Evolutionary conservation across 2,113 vertebrate genomes (phyloP).

Genomic region (Shinisaurus crocodilurus): DNA sequence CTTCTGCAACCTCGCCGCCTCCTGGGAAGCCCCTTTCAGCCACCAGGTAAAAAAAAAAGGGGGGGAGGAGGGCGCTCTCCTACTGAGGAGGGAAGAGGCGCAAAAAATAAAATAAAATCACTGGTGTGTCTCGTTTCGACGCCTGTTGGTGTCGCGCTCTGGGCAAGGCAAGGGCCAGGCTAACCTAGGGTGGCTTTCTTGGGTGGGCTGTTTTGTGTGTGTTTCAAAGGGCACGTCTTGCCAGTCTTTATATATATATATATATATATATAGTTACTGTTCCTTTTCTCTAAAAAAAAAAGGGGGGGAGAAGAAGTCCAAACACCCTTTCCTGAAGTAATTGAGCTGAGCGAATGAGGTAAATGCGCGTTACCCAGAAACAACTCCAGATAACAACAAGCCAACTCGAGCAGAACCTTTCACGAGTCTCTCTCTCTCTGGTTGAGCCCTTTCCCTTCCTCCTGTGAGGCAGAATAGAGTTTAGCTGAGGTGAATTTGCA

Average conservation of each 20-base stretch:
- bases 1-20: slow-evolving; percentile 92
- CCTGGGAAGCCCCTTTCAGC: slow-evolving; percentile 91
- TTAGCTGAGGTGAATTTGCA: not conserved
- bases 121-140: not conserved
- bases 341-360: not conserved
- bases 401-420: slow-evolving; percentile 71
- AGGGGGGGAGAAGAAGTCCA: not conserved
- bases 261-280: too few relatives aligned
- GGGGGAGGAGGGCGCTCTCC: not conserved
- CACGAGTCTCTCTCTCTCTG: slow-evolving; percentile 39
- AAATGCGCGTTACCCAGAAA: slow-evolving; percentile 42
- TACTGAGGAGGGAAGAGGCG: not conserved
- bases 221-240: not conserved
- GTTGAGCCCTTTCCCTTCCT: slow-evolving; percentile 28
- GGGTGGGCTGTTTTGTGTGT: not conserved
- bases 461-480: not conserved
- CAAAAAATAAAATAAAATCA: not conserved
- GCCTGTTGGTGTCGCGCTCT: not conserved
- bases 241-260: too few relatives aligned
- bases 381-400: slow-evolving; percentile 63
- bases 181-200: too few relatives aligned
- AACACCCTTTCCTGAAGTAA: too few relatives aligned
- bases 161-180: not conserved
- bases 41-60: slow-evolving; percentile 87
- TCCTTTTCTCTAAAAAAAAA: not conserved